A percentile compares a stretch with the other conserved stretches of the same genome.
Evolutionary conservation across 1,140 invertebrate genomes (phyloP).

Genomic region (Contarinia nasturtii): DNA sequence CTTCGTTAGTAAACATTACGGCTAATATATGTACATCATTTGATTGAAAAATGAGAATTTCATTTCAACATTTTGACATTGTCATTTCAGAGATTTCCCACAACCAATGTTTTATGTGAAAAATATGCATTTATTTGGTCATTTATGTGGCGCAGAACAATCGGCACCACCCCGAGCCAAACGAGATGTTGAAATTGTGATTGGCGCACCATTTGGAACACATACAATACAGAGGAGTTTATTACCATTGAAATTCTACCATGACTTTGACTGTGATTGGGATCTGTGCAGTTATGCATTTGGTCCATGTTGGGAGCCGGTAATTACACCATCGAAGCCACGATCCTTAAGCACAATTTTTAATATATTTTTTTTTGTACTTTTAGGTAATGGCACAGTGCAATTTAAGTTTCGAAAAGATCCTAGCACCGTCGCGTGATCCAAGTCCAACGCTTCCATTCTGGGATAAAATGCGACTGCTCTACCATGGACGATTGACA

Average conservation of each 20-base stretch:
- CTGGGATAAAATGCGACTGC: conserved; percentile 91
- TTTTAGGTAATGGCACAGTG: conserved; percentile 62
- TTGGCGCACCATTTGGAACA: conserved; percentile 56
- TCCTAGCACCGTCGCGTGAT: conserved; percentile 70
- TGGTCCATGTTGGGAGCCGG: conserved; percentile 97
- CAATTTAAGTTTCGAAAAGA: conserved; percentile 78
- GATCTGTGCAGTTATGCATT: conserved; percentile 79
- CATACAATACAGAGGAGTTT: conserved; percentile 64
- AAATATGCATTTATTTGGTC: conserved; percentile 72
- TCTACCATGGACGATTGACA: conserved; percentile 83
- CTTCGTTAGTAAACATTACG: too few relatives aligned
- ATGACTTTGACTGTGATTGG: conserved; percentile 91
- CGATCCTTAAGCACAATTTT: too few relatives aligned
- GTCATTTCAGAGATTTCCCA: conserved; percentile 65
- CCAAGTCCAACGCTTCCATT: conserved; percentile 85
- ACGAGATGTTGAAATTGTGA: conserved; percentile 45
- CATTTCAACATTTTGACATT: too few relatives aligned
- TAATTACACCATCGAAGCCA: conserved; percentile 16
- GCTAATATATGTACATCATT: too few relatives aligned
- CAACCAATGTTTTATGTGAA: conserved; percentile 74
- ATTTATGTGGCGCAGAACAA: conserved; percentile 77
- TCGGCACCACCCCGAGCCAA: conserved; percentile 56
- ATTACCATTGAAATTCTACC: conserved; percentile 91
- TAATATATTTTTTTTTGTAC: neutral
- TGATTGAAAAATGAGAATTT: too few relatives aligned